Base-by-base conservation (phyloP, 2,797 vertebrate genomes). In the Oreortyx pictus region DNA sequence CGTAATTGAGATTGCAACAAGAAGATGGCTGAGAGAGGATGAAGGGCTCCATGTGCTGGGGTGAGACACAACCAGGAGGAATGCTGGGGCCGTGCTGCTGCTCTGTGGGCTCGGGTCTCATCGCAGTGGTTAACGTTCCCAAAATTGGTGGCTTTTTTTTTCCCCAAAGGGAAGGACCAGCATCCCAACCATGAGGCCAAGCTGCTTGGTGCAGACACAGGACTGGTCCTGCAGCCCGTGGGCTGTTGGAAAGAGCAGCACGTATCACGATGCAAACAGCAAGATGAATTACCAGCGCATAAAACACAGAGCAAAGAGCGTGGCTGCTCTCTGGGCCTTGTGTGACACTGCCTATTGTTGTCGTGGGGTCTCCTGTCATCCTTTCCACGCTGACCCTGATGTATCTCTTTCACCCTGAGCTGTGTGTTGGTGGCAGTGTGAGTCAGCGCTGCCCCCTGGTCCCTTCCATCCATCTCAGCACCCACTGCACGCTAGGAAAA, bases 71-170 rank as follows among this genome's bases (percentile, higher is more conserved):
- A 5, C 37, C 6, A 5, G 4, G 1, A 9, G 59, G 5, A 9
- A 22, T 13, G n/a, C 61, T 27, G 19, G 10, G 74, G 59, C 39
- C 1, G 0, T 3, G 3, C 64, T 27, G 37, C 9, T 7, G 44
- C 41, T 43, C 17, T 49, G 6, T 10, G n/a, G 37, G 9, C 23
- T 61, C 7, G 20, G 27, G 39, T 15, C 78, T 15, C 19, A 4
- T 2, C 5, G 1, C 44, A 16, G 24, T 0, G 1, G 6, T 5
- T 2, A 0, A 1, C 0, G 19, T 2, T 33, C 57, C 29, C 56
- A n/a, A 22, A 78, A 27, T 1, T 0, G 1, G 37, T 13, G 20
- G n/a, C n/a, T 6, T 18, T 75, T 62, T 57, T 29, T 59, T 39
- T 39, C 39, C 46, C 52, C n/a, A 1, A 0, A 0, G 19, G 66